Percentiles rank a stretch among this genome's conserved stretches.
These are phyloP conservation scores for Perizoma affinitatum DNA, from an alignment of 2,888 invertebrate genomes.

Conservation along the genomic window DNA sequence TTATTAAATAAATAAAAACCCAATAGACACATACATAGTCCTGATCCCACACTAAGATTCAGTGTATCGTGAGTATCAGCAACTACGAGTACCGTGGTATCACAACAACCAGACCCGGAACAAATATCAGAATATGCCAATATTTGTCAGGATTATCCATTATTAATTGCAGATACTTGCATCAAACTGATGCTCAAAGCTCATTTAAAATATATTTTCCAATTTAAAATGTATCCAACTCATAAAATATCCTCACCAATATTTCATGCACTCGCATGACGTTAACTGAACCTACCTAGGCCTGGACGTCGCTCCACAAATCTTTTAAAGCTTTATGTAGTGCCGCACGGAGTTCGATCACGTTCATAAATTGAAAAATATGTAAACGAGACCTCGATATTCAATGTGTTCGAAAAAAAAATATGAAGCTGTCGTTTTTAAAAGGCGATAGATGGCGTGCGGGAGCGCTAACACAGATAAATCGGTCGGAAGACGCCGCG, in stretches of 20 bases:
- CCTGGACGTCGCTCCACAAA: slow-evolving; percentile 45
- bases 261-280: slow-evolving; percentile 25
- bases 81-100: no score
- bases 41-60: no score
- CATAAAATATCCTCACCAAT: slow-evolving; percentile 24
- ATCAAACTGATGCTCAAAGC: slow-evolving; percentile 5
- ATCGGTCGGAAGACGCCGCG: slow-evolving; percentile 75
- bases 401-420: slow-evolving; percentile 70
- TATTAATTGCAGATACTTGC: background rate
- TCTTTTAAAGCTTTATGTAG: slow-evolving; percentile 63
- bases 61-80: no score
- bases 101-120: no score
- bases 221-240: slow-evolving; percentile 20
- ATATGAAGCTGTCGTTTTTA: slow-evolving; percentile 78
- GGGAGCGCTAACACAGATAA: slow-evolving; percentile 59
- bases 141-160: background rate
- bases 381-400: slow-evolving; percentile 70
- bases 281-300: slow-evolving; percentile 39
- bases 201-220: slow-evolving; percentile 10
- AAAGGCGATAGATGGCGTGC: slow-evolving; percentile 67
- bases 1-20: no score
- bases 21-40: no score
- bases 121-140: no score
- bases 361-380: slow-evolving; percentile 73
- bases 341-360: slow-evolving; percentile 55